Percentiles rank a stretch among this genome's conserved stretches.
Evolutionary conservation across 1,140 invertebrate species (phyloP).

Genomic region (Matsumurasca onukii): DNA sequence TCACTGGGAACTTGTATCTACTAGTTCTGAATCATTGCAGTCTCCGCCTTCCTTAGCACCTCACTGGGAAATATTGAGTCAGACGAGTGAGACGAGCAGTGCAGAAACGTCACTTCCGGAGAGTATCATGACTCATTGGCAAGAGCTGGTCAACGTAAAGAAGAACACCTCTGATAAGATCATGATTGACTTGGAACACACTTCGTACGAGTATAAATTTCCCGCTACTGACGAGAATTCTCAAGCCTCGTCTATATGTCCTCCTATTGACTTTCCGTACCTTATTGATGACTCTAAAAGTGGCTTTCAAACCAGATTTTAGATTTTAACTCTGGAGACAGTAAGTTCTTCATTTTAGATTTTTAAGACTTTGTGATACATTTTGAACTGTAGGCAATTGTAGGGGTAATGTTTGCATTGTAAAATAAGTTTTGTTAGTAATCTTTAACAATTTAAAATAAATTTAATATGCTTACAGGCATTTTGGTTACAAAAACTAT

Average conservation of each 20-base stretch:
- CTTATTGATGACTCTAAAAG: slow-evolving; percentile 17
- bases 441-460: too few relatives aligned
- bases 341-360: too few relatives aligned
- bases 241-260: slow-evolving; percentile 9
- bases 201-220: slow-evolving; percentile 3
- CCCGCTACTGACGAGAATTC: slow-evolving; percentile 4
- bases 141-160: background rate
- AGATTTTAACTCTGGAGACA: too few relatives aligned
- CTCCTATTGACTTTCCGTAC: background rate
- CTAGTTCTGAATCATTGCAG: background rate
- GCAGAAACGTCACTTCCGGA: slow-evolving; percentile 6
- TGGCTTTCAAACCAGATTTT: background rate
- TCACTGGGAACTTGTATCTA: background rate
- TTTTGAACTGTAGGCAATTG: too few relatives aligned
- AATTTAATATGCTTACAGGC: too few relatives aligned
- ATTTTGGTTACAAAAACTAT: too few relatives aligned
- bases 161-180: background rate
- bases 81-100: background rate
- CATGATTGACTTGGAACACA: slow-evolving; percentile 16
- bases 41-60: background rate
- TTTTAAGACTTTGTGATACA: too few relatives aligned
- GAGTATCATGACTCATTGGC: slow-evolving; percentile 12
- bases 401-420: too few relatives aligned
- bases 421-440: too few relatives aligned
- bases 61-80: slow-evolving; percentile 3